Base-by-base conservation (phyloP, 2,888 invertebrate genomes). In the Acleris sparsana region DNA sequence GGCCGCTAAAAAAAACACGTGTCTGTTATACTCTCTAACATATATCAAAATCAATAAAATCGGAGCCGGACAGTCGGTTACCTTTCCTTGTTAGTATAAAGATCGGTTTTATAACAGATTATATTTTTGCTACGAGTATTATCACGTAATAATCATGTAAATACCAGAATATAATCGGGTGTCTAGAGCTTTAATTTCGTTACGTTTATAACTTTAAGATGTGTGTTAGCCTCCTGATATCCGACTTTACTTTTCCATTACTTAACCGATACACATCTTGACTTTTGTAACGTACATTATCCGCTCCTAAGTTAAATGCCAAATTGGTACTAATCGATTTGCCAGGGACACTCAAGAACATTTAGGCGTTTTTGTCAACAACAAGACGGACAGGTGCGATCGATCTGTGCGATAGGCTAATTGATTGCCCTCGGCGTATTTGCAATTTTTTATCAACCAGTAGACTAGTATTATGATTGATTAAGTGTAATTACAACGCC, bases 401-500 rank as follows among this genome's bases (percentile, higher is more conserved):
- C 55, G 60, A 65, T 65, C 60, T 11, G 39, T 16, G 2, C 9
- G 65, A 65, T 61, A 65, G 56, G 55, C 60, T 65, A 65, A 65
- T 65, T 56, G 65, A 65, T 61, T 65, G 60, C 55, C 58, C 51
- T 13, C 43, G 48, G 29, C 18, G 44, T 56, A n/a, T 9, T 43
- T 29, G 22, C n/a, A 5, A 55, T 55, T 56, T 60, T 55, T 55
- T 60, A 55, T 51, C 29, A 20, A 55, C 49, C 58, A 46, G 49
- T 60, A 60, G 43, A 65, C 64, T 51, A 53, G 46, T 61, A 61
- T 65, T 61, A 29, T 65, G 65, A 65, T 61, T 39, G 60, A 65
- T 64, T 55, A 13, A 20, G 29, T 51, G 16, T 60, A 33, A 61
- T 64, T 39, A 29, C 43, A 5, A 13, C 49, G 53, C 29, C 25